Evolutionary conservation across 2,797 vertebrate genomes (phyloP).

Genomic region (Morus bassanus): DNA sequence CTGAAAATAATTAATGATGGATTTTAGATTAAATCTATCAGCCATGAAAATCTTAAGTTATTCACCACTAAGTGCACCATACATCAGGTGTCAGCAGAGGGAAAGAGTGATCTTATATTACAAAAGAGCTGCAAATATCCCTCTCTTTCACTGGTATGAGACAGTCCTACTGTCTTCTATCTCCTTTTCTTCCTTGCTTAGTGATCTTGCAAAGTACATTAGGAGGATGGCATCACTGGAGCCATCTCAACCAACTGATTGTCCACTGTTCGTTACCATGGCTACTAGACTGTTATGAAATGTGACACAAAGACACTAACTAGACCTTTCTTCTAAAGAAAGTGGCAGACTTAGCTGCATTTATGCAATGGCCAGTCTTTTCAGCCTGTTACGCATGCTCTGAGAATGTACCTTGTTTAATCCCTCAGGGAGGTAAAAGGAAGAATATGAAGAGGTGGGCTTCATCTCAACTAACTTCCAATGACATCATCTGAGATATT

Average conservation of each 20-base stretch:
- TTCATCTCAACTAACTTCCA: neutral
- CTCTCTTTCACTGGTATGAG: neutral
- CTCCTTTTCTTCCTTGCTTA: neutral
- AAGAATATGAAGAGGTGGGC: neutral
- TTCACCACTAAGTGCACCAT: neutral
- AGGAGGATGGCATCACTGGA: neutral
- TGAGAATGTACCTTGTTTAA: neutral
- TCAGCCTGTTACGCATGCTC: neutral
- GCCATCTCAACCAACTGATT: neutral
- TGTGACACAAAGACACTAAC: neutral
- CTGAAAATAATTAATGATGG: slow-evolving; percentile 27
- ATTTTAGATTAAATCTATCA: slow-evolving; percentile 42
- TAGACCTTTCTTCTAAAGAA: neutral
- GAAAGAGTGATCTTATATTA: neutral
- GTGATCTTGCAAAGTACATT: neutral
- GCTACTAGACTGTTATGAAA: neutral
- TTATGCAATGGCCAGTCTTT: neutral
- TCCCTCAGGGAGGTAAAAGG: neutral
- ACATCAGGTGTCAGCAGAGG: neutral
- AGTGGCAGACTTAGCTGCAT: neutral
- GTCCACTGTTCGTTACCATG: neutral
- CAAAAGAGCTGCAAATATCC: neutral
- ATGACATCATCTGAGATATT: neutral
- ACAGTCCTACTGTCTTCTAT: neutral
- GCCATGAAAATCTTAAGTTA: neutral